Evolutionary conservation across 2,113 vertebrate species (phyloP).

Genomic region (Apodemus speciosus): DNA sequence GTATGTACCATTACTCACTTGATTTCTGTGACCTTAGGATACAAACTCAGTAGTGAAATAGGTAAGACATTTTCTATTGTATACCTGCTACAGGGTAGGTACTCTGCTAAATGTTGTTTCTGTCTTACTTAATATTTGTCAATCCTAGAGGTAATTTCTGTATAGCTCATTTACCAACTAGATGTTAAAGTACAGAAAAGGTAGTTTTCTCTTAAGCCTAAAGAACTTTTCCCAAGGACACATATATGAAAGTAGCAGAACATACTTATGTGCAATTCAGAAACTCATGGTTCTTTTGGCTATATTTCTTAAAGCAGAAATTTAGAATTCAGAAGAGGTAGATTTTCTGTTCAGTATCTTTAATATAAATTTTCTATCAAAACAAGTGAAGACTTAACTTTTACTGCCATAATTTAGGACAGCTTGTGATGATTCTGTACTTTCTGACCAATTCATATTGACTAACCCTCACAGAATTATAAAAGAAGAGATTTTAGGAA

Average conservation of each 20-base stretch:
- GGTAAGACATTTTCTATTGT: slow-evolving; percentile 31
- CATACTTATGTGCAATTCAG: neutral
- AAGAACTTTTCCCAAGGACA: slow-evolving; percentile 12
- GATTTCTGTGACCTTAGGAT: slow-evolving; percentile 24
- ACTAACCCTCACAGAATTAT: slow-evolving; percentile 4
- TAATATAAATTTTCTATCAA: neutral
- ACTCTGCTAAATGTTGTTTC: neutral
- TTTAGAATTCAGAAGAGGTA: neutral
- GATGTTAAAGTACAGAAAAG: slow-evolving; percentile 14
- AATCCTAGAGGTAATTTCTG: neutral
- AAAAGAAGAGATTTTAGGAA: slow-evolving; percentile 53
- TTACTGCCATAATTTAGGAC: slow-evolving; percentile 19
- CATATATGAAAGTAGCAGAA: neutral
- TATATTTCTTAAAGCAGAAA: slow-evolving; percentile 49
- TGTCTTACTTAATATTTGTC: slow-evolving; percentile 22
- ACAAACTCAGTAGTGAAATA: slow-evolving; percentile 46
- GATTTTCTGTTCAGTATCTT: slow-evolving; percentile 23
- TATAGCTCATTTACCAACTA: neutral
- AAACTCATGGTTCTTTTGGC: neutral
- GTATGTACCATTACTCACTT: slow-evolving; percentile 54
- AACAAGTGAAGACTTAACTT: slow-evolving; percentile 29
- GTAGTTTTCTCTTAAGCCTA: neutral
- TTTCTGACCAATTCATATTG: neutral
- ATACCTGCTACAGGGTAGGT: neutral
- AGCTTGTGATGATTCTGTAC: neutral